phyloP scores from a whole-genome alignment of 2,113 vertebrate species.

The Camarhynchus parvulus region DNA sequence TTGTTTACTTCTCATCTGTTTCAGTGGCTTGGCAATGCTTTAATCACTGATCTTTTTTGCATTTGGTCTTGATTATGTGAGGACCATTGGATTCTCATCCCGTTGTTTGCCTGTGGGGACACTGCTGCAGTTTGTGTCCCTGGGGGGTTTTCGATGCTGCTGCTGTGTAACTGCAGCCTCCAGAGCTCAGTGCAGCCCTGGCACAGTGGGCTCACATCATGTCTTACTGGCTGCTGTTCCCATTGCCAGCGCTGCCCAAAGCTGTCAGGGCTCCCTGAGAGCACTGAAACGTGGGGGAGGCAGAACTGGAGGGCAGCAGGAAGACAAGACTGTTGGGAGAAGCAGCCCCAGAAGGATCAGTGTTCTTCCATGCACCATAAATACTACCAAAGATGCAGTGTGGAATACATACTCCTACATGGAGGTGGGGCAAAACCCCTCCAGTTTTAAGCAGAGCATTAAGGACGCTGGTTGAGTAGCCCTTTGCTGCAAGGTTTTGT shows the following conservation, averaged over 20 bases:
- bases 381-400: not conserved
- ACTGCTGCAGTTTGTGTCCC: slow-evolving; percentile 2
- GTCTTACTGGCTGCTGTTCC: fast-evolving
- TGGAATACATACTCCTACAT: too few species aligned
- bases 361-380: not conserved
- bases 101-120: not conserved
- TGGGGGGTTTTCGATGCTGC: slow-evolving; percentile 11
- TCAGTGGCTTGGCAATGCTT: slow-evolving; percentile 68
- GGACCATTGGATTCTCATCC: slow-evolving; percentile 47
- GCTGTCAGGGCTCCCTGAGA: not conserved
- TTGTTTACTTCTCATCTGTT: slow-evolving; percentile 63
- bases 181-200: not conserved
- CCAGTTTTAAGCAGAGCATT: not conserved
- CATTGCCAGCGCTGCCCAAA: not conserved
- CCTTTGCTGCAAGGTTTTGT: not conserved
- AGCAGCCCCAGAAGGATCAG: not conserved
- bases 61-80: slow-evolving; percentile 67
- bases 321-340: not conserved
- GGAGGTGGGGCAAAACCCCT: not conserved
- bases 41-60: slow-evolving; percentile 50
- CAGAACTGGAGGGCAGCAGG: not conserved
- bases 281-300: not conserved
- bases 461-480: not conserved
- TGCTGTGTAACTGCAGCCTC: not conserved
- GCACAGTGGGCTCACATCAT: not conserved